A percentile compares a stretch with the other conserved stretches of the same genome.
Conservation (phyloP, 1,140 invertebrate species). For the Drosophila bocki region DNA sequence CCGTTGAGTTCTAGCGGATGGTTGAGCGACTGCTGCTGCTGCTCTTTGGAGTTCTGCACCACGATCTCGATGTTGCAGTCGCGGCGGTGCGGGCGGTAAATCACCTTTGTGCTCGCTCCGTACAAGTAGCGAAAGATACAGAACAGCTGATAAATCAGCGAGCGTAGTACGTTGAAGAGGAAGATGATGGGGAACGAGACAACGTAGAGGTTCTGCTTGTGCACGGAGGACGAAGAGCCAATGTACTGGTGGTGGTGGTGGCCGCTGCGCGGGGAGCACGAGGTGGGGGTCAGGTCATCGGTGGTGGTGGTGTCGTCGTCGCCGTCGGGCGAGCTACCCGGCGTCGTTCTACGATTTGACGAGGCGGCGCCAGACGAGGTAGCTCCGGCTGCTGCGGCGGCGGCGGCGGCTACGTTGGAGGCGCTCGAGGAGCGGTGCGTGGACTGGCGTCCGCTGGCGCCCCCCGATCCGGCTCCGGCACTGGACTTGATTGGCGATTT, state of each 20-base stretch:
- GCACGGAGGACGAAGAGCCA: constrained; percentile 87
- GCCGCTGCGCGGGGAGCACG: constrained; percentile 51
- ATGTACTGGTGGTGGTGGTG: constrained; percentile 32
- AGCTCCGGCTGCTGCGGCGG: constrained; percentile 14
- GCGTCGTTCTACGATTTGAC: constrained; percentile 67
- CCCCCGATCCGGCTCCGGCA: constrained; percentile 35
- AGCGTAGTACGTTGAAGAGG: constrained; percentile 92
- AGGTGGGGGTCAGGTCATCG: constrained; percentile 75
- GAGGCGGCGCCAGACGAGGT: constrained; percentile 35
- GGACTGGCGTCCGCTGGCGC: constrained; percentile 63
- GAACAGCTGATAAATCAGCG: constrained; percentile 93
- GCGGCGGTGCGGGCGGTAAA: constrained; percentile 88
- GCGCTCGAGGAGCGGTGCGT: constrained; percentile 72
- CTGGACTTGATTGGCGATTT: constrained; percentile 77
- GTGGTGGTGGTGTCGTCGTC: constrained; percentile 80
- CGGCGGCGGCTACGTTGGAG: constrained; percentile 51
- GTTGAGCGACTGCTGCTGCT: constrained; percentile 38
- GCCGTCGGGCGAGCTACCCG: constrained; percentile 74
- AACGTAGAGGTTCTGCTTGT: constrained; percentile 93
- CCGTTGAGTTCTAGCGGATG: constrained; percentile 53
- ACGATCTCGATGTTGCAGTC: constrained; percentile 88
- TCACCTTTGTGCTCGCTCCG: constrained; percentile 90
- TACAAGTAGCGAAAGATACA: constrained; percentile 94
- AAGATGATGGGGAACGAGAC: constrained; percentile 94
- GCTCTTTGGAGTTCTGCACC: constrained; percentile 83